Evolutionary conservation across 53 echinoderm and acorn worm species (phyloP).

Genomic region (Zoroaster sp.): DNA sequence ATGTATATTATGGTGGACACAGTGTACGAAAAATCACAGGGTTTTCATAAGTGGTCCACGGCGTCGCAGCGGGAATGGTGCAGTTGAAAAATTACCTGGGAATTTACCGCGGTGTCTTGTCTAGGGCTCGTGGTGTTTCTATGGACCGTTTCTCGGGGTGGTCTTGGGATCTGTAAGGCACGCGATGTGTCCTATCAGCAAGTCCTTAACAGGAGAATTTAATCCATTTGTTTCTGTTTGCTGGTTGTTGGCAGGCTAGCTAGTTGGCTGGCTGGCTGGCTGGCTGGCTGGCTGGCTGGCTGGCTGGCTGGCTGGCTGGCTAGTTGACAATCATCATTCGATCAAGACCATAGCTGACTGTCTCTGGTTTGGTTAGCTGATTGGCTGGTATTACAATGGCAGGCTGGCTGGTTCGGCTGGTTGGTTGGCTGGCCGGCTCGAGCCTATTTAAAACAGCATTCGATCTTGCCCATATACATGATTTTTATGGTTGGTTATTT

Average conservation of each 20-base stretch:
- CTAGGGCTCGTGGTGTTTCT: conserved; percentile 30
- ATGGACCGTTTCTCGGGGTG: conserved; percentile 7
- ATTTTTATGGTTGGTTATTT: too few species aligned
- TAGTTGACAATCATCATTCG: too few species aligned
- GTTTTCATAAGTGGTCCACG: neutral
- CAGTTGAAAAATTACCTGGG: conserved; percentile 23
- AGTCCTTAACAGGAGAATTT: neutral
- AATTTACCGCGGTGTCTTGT: conserved; percentile 18
- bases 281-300: neutral
- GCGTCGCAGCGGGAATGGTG: conserved; percentile 26
- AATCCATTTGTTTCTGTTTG: neutral
- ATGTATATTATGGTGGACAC: conserved; percentile 38
- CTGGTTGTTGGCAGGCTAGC: neutral
- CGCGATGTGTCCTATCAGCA: neutral
- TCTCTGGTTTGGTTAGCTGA: too few species aligned
- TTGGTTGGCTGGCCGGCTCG: too few species aligned
- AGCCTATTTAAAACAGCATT: too few species aligned
- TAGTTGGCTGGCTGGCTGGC: neutral
- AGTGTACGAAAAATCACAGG: conserved; percentile 4
- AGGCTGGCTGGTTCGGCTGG: too few species aligned
- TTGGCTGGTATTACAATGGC: too few species aligned
- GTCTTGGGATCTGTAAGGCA: neutral
- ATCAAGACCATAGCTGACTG: too few species aligned
- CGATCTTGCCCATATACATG: too few species aligned
- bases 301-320: neutral